A percentile compares a stretch with the other conserved stretches of the same genome.
These are phyloP conservation scores for Drosophila pruinosa DNA, from an alignment of 1,140 invertebrate species.

Conservation along the genomic window DNA sequence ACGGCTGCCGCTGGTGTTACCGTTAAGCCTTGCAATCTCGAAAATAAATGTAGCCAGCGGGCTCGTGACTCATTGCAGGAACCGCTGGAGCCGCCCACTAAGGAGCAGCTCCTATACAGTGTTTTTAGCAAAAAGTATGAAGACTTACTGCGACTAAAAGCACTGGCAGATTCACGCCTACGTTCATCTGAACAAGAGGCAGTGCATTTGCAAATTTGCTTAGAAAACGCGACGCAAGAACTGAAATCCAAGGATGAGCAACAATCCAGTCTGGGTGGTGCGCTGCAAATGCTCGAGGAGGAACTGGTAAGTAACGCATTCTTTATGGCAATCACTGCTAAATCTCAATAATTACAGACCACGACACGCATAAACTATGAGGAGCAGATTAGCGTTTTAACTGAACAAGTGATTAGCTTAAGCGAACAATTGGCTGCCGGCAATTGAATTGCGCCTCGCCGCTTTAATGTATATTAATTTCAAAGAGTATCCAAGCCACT, in stretches of 20 bases:
- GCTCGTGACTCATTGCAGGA: conserved; percentile 60
- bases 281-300: conserved; percentile 84
- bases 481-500: conserved; percentile 26
- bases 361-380: conserved; percentile 93
- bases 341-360: conserved; percentile 71
- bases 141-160: conserved; percentile 70
- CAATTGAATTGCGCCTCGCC: conserved; percentile 55
- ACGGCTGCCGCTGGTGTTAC: conserved; percentile 70
- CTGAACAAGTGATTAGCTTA: conserved; percentile 95
- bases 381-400: conserved; percentile 93
- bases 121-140: conserved; percentile 76
- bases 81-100: conserved; percentile 49
- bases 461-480: conserved; percentile 60
- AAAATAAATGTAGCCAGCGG: conserved; percentile 47
- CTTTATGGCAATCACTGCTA: neutral
- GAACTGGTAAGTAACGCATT: conserved; percentile 81
- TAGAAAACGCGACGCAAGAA: conserved; percentile 78
- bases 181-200: conserved; percentile 66
- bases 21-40: conserved; percentile 42
- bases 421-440: conserved; percentile 90
- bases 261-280: conserved; percentile 83
- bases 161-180: conserved; percentile 68
- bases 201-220: conserved; percentile 72
- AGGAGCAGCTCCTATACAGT: conserved; percentile 76
- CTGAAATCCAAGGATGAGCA: conserved; percentile 83